phyloP scores from a whole-genome alignment of 92 coral and sea anemone species.

The Bergia puertoricense region DNA sequence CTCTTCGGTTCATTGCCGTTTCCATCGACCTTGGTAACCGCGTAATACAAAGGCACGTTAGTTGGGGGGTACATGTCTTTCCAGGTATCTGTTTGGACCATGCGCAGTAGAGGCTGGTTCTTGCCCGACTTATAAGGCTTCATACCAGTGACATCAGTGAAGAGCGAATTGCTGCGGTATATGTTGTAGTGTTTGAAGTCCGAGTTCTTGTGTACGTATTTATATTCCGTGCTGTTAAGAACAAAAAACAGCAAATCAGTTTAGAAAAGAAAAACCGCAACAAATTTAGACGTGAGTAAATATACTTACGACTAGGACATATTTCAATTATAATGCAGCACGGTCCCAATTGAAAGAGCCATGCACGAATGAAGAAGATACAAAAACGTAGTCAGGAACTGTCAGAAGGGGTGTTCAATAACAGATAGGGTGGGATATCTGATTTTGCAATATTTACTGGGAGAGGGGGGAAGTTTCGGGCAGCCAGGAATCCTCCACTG shows the following conservation, averaged over 20 bases:
- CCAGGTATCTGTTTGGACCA: constrained; percentile 58
- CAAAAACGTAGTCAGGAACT: too few species aligned
- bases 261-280: background rate
- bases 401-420: too few species aligned
- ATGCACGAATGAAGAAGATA: background rate
- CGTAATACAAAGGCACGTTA: constrained; percentile 76
- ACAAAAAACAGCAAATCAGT: background rate
- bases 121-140: constrained; percentile 80
- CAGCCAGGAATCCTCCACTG: too few species aligned
- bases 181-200: constrained; percentile 91
- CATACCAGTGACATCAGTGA: constrained; percentile 74
- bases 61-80: constrained; percentile 80
- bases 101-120: constrained; percentile 62
- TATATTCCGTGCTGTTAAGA: constrained; percentile 28
- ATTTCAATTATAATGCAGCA: background rate
- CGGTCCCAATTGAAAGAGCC: background rate
- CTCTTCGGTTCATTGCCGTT: constrained; percentile 67
- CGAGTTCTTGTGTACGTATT: constrained; percentile 49
- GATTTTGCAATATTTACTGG: too few species aligned
- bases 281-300: background rate
- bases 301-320: background rate
- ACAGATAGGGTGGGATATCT: too few species aligned
- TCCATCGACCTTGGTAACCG: constrained; percentile 86
- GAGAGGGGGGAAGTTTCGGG: too few species aligned
- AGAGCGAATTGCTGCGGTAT: constrained; percentile 72